Evolutionary conservation across 2,113 vertebrate species (phyloP).

Genomic region (Pangasianodon gigas): DNA sequence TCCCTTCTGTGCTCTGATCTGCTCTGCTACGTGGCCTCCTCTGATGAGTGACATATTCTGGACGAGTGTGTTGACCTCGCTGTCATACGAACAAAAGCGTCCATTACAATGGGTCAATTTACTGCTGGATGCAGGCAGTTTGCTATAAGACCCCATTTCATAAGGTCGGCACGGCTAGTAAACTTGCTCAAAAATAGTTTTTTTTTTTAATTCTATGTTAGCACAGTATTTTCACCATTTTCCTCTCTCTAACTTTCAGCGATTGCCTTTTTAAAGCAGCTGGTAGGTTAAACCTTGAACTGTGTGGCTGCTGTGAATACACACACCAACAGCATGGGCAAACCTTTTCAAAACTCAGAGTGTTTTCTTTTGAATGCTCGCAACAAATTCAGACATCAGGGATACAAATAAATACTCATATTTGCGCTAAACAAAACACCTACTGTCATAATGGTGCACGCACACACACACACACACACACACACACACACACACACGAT

Average conservation of each 20-base stretch:
- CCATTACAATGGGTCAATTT: constrained; percentile 39
- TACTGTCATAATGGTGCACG: not conserved
- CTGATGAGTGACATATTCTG: constrained; percentile 39
- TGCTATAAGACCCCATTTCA: constrained; percentile 24
- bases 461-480: not conserved
- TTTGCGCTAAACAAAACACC: not conserved
- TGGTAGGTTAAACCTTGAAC: constrained; percentile 11
- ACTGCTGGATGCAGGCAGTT: constrained; percentile 29
- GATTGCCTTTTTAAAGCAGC: not conserved
- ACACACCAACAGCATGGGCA: not conserved
- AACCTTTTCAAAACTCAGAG: not conserved
- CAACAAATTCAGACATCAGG: not conserved
- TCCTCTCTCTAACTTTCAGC: not conserved
- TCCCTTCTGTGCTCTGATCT: constrained; percentile 7
- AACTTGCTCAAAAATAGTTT: constrained; percentile 17
- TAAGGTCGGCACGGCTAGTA: constrained; percentile 27
- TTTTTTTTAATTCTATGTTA: not conserved
- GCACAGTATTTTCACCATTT: not conserved
- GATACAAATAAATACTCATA: not conserved
- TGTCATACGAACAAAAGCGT: constrained; percentile 37
- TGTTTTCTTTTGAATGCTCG: not conserved
- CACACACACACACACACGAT: too few relatives aligned
- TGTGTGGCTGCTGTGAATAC: not conserved
- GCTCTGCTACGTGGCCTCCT: not conserved
- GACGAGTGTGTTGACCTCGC: constrained; percentile 47